Base-by-base conservation (phyloP, 2,888 invertebrate genomes). In the Euplagia quadripunctaria region DNA sequence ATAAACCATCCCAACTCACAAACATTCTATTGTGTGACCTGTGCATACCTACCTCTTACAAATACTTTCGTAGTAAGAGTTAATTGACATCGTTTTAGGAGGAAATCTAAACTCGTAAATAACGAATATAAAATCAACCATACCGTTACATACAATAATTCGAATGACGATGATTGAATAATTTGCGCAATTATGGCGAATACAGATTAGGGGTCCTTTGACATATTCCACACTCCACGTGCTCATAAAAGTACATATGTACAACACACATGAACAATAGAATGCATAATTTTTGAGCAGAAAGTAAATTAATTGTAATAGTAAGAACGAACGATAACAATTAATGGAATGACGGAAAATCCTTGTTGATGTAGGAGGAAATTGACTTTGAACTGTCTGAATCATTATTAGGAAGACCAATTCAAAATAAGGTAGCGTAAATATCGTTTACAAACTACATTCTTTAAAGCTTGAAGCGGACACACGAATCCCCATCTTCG, bases 181-280 rank as follows among this genome's bases (percentile, higher is more conserved):
- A 71, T 64, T 49, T 7, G 20, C 46, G 74, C 68, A 58, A 70
- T 68, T 74, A 68, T 68, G 55, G 74, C 52, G 20, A 46, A n/a
- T 41, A 20, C 31, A 70, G 70, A 70, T 74, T 64, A 64, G 67
- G 20, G 61, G 61, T 63, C 67, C 65, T 69, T 73, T 42, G 41
- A 46, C 43, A 8, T 52, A 52, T n/a, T 20, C 51, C 41, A 61
- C 52, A 17, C 46, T 71, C 5, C 46, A 65, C 46, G 58, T 46
- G 17, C 52, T 41, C n/a, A 64, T 42, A 51, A 42, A 52, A 70
- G 46, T 46, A 46, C 3, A 1, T 46, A 46, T 46, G 43, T 46
- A 46, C 9, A 46, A 31, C 31, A 31, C 31, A 31, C 31, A 31
- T 31, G 2, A 31, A 31, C 31, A 31, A 31, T 2, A 2, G 31